Percentiles rank a stretch among this genome's conserved stretches.
These are phyloP conservation scores for Plutomurus gul DNA, from an alignment of 1,140 invertebrate species.

Conservation along the genomic window DNA sequence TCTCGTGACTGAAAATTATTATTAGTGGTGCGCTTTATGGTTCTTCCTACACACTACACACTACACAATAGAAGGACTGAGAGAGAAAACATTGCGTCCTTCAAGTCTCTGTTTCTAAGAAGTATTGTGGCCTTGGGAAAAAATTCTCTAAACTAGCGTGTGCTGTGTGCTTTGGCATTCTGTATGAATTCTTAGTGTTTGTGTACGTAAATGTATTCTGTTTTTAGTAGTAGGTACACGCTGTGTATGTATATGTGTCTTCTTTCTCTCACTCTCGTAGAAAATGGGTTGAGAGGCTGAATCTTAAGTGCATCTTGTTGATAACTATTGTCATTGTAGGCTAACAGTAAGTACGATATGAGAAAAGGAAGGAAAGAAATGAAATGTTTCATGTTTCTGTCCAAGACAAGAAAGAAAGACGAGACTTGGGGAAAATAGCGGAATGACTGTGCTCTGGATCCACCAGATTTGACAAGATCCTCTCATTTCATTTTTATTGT, in stretches of 20 bases:
- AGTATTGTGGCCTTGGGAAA: too few species aligned
- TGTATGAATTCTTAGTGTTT: neutral
- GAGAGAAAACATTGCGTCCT: too few species aligned
- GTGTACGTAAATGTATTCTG: neutral
- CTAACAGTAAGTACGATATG: neutral
- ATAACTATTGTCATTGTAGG: neutral
- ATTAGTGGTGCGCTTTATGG: neutral
- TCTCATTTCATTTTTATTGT: constrained; percentile 26
- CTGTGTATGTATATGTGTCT: neutral
- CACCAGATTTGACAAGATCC: constrained; percentile 14
- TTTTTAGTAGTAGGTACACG: neutral
- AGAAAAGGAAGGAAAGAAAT: neutral
- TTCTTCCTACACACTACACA: neutral
- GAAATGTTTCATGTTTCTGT: constrained; percentile 2
- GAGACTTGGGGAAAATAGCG: neutral
- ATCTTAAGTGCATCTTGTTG: neutral
- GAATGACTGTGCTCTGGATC: neutral
- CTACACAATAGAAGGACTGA: too few species aligned
- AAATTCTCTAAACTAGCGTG: neutral
- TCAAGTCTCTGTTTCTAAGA: too few species aligned
- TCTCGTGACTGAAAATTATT: constrained; percentile 24
- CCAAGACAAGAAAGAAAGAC: neutral
- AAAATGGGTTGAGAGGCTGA: neutral
- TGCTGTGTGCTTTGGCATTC: neutral
- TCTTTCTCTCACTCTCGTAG: neutral